Percentiles rank a stretch among this genome's conserved stretches.
Evolutionary conservation across 2,113 vertebrate species (phyloP).

Genomic region (Nyctereutes procyonoides): DNA sequence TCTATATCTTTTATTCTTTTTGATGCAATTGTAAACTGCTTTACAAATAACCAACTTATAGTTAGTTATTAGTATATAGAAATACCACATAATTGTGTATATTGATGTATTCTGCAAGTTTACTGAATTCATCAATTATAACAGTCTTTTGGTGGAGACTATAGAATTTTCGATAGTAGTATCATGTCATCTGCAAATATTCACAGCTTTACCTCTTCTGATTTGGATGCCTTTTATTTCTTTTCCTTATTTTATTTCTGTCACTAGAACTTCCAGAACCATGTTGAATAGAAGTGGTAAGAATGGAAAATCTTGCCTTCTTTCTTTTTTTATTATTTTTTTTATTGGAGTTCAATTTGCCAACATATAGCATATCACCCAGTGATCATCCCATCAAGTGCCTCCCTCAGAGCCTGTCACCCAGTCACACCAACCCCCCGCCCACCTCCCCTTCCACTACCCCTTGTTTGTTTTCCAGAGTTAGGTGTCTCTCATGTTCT

Average conservation of each 20-base stretch:
- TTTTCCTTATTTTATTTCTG: not conserved
- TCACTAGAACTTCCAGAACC: too few relatives aligned
- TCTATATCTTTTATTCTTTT: not conserved
- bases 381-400: too few relatives aligned
- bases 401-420: too few relatives aligned
- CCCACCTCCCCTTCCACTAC: too few relatives aligned
- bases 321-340: too few relatives aligned
- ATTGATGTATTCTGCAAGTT: not conserved
- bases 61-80: not conserved
- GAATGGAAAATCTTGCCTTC: too few relatives aligned
- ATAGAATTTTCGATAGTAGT: not conserved
- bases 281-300: not conserved
- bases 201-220: not conserved
- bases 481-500: too few relatives aligned
- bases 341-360: too few relatives aligned
- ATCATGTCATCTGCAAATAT: not conserved
- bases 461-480: too few relatives aligned
- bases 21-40: not conserved
- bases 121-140: not conserved
- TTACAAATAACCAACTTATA: not conserved
- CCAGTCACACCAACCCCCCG: too few relatives aligned
- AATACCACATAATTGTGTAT: not conserved
- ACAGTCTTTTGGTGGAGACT: not conserved
- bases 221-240: not conserved
- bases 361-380: too few relatives aligned